Percentiles rank a stretch among this genome's conserved stretches.
These are phyloP conservation scores for Oxytorus armatus DNA, from an alignment of 2,888 invertebrate species.

Conservation along the genomic window DNA sequence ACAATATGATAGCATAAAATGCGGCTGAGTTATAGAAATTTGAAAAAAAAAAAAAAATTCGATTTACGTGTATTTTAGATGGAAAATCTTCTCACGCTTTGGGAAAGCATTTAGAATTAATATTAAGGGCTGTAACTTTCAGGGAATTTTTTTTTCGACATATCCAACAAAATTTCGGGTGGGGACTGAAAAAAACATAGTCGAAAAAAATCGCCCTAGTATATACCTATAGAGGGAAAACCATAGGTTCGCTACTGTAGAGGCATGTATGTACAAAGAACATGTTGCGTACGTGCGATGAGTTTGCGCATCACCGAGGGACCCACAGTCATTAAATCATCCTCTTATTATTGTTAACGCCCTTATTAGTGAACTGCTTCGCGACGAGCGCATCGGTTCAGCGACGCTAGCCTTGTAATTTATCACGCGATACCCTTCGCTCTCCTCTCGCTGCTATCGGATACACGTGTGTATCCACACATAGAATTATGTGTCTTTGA, in stretches of 20 bases:
- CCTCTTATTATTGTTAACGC: constrained; percentile 54
- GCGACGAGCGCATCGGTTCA: constrained; percentile 8
- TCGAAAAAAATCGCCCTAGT: too few relatives aligned
- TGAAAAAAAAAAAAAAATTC: too few relatives aligned
- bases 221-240: neutral
- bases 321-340: constrained; percentile 41
- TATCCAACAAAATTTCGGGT: too few relatives aligned
- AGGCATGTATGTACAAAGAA: constrained; percentile 29
- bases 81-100: too few relatives aligned
- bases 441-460: neutral
- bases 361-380: constrained; percentile 46
- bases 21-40: too few relatives aligned
- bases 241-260: neutral
- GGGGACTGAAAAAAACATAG: too few relatives aligned
- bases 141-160: too few relatives aligned
- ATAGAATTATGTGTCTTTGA: constrained; percentile 3
- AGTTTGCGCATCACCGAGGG: neutral
- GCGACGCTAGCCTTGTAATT: constrained; percentile 55
- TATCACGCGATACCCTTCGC: constrained; percentile 51
- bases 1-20: too few relatives aligned
- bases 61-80: too few relatives aligned
- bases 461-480: neutral
- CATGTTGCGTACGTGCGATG: neutral
- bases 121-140: too few relatives aligned
- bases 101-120: too few relatives aligned